Evolutionary conservation across 2,797 vertebrate species (phyloP), one percentile per base, ranked within the genome.

Genomic region (Amniataba percoides): DNA sequence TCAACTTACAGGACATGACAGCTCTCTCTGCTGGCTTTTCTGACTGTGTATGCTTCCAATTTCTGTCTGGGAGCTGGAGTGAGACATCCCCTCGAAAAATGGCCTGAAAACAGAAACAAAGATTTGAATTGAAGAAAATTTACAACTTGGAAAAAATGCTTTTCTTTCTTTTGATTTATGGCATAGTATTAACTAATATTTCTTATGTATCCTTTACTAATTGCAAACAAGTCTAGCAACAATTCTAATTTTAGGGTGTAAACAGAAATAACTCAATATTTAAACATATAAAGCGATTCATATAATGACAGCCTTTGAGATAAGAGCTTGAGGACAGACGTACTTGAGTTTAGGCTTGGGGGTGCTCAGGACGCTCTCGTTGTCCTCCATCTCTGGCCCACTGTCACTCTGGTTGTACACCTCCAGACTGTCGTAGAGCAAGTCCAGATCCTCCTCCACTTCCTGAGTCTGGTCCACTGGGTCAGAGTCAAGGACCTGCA

Each of bases 341-440:
- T 92, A 96, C 95, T 91, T 96, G 59, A 96, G 95, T 88, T 95
- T 96, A 70, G 95, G 95, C 45, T 96, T 96, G 40, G 95, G 95
- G 0, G 95, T 96, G 87, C 95, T 96, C 62, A 95, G 85, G 65
- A 96, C 91, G 9, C 95, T 96, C 83, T 96, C 95, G 7, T 93
- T 96, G 87, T 96, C 95, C 80, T 95, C 95, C 93, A 96, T 89
- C 84, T 96, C 95, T 0, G 95, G 95, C n/a, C 94, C 95, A 21
- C 95, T 96, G 91, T 96, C 95, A 18, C 95, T 96, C 92, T 95
- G 95, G 87, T 96, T 96, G 87, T 95, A 96, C 7, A 94, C 94
- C 82, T 96, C 95, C 65, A 96, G 90, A 61, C 95, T 96, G 88
- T 96, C 95, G 1, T 96, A 96, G 19, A 96, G 92, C 34, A 96